These are phyloP conservation scores for Malacosoma neustria DNA, from an alignment of 2,888 invertebrate species.

Conservation along the genomic window DNA sequence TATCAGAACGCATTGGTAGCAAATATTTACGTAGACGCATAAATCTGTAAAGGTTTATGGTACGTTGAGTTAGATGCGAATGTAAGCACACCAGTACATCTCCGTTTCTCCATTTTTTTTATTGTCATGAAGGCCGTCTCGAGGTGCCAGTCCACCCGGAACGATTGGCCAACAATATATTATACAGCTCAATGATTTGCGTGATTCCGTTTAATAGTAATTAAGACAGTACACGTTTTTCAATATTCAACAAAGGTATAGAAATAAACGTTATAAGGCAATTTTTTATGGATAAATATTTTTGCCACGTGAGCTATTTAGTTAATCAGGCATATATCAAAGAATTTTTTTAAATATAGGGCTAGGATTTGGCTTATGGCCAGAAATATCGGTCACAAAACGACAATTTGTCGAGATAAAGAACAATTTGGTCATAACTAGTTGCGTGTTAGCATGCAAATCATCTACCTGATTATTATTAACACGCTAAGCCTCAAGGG, in stretches of 20 bases:
- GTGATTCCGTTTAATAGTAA: constrained; percentile 16
- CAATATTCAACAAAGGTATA: background rate
- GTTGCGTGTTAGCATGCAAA: constrained; percentile 31
- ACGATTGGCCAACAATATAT: constrained; percentile 24
- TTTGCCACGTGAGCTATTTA: background rate
- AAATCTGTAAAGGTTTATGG: no score
- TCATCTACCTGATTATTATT: constrained; percentile 29
- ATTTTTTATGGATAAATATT: no score
- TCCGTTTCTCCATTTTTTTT: no score
- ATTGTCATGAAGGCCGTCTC: constrained; percentile 35
- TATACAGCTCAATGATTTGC: constrained; percentile 15
- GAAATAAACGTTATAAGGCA: no score
- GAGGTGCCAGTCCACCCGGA: constrained; percentile 36
- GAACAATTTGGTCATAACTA: constrained; percentile 10
- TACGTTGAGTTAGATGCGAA: background rate
- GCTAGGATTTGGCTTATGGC: constrained; percentile 39
- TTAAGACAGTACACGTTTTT: background rate
- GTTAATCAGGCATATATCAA: background rate
- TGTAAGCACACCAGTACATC: background rate
- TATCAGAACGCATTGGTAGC: no score
- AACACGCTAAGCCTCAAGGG: constrained; percentile 35
- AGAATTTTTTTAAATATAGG: constrained; percentile 2
- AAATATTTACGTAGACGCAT: no score
- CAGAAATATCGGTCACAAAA: constrained; percentile 50
- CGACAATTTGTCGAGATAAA: constrained; percentile 57